A percentile compares a stretch with the other conserved stretches of the same genome.
Conservation (phyloP, 2,113 vertebrate genomes). For the Prunella himalayana region DNA sequence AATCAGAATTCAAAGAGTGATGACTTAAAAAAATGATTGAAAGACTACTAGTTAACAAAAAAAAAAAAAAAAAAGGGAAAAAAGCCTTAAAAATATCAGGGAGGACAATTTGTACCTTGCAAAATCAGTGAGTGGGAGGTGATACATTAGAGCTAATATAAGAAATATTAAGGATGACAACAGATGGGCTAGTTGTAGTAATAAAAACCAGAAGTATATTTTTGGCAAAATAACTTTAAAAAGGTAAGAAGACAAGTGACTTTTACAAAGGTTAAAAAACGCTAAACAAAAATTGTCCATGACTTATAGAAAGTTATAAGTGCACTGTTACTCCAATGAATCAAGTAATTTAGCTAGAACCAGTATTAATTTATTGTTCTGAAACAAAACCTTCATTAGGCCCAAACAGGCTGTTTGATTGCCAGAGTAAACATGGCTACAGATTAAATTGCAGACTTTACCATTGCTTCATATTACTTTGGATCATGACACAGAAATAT, state of each 20-base stretch:
- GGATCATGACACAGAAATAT: background rate
- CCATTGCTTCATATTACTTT: background rate
- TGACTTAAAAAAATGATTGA: background rate
- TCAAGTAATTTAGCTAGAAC: background rate
- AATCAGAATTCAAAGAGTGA: background rate
- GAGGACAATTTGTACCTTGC: background rate
- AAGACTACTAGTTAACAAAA: background rate
- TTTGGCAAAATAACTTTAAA: background rate
- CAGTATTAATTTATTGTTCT: background rate
- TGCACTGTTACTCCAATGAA: background rate
- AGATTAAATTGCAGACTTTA: background rate
- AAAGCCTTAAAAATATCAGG: background rate
- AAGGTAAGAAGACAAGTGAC: background rate
- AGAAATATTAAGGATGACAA: background rate
- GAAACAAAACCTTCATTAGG: background rate
- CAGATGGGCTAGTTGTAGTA: background rate
- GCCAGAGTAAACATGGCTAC: background rate
- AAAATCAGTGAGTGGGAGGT: background rate
- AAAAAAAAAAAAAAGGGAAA: background rate
- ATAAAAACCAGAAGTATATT: background rate
- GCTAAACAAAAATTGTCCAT: background rate
- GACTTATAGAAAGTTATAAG: background rate
- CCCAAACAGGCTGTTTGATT: background rate
- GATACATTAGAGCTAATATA: background rate
- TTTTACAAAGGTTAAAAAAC: background rate